Conservation (phyloP, 2,797 vertebrate species). For the Pseudopleuronectes americanus region DNA sequence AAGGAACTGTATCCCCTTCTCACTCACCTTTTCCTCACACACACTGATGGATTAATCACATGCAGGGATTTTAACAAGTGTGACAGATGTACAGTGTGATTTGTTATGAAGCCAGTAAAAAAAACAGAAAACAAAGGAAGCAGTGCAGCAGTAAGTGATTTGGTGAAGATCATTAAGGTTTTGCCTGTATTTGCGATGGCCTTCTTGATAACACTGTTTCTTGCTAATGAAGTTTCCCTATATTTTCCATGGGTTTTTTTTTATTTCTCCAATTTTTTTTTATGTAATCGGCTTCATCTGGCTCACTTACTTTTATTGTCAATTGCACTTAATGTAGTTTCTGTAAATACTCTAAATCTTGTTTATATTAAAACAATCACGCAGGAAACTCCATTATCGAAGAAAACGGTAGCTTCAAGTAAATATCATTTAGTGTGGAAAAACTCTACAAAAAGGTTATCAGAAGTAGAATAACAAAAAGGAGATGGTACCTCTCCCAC, state of each 20-base stretch:
- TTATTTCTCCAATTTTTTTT: neutral
- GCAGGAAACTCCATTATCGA: neutral
- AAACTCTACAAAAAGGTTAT: too few species aligned
- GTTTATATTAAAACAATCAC: neutral
- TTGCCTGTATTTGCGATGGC: neutral
- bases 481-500: neutral
- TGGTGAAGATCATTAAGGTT: slow-evolving; percentile 18
- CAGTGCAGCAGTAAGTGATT: slow-evolving; percentile 41
- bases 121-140: slow-evolving; percentile 1
- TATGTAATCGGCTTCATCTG: too few species aligned
- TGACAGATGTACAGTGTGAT: neutral
- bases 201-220: neutral
- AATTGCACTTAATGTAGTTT: neutral
- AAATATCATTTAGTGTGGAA: neutral
- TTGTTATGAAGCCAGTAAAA: slow-evolving; percentile 30
- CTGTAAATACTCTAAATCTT: neutral
- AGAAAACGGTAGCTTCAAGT: neutral
- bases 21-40: slow-evolving; percentile 45
- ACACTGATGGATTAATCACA: slow-evolving; percentile 45
- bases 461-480: neutral
- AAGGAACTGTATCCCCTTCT: slow-evolving; percentile 98
- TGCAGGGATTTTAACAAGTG: slow-evolving; percentile 31
- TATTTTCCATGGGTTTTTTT: neutral
- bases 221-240: neutral
- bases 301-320: too few species aligned